phyloP scores from a whole-genome alignment of 2,797 vertebrate genomes.

The Capromys pilorides region DNA sequence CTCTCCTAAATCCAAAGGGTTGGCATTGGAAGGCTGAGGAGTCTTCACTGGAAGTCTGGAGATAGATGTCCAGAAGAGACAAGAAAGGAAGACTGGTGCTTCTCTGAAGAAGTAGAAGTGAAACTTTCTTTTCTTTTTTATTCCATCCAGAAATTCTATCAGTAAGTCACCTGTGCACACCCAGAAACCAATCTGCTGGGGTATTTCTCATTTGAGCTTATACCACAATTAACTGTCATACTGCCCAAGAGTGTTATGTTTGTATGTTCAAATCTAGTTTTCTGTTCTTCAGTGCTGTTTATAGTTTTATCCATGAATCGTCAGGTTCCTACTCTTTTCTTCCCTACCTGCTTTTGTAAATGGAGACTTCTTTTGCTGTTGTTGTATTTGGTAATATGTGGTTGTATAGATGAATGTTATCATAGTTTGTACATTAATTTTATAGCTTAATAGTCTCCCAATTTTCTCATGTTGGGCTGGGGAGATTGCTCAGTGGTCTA shows the following conservation, averaged over 20 bases:
- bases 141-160: not conserved
- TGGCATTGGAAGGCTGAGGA: not conserved
- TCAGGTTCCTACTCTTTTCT: not conserved
- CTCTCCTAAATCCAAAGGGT: not conserved
- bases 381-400: not conserved
- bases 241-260: not conserved
- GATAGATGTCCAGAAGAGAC: not conserved
- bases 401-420: not conserved
- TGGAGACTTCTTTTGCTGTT: not conserved
- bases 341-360: not conserved
- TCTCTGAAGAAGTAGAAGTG: not conserved
- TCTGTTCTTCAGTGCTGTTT: not conserved
- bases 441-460: conserved; percentile 2
- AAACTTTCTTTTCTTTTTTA: not conserved
- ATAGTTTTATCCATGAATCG: not conserved
- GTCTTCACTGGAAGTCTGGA: not conserved
- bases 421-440: not conserved
- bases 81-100: not conserved
- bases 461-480: not conserved
- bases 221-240: not conserved
- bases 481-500: no score
- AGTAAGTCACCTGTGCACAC: not conserved
- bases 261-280: conserved; percentile 11
- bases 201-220: not conserved
- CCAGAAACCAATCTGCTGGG: not conserved